Base-by-base conservation (phyloP, 1,140 invertebrate genomes). In the Drosophila punjabiensis region DNA sequence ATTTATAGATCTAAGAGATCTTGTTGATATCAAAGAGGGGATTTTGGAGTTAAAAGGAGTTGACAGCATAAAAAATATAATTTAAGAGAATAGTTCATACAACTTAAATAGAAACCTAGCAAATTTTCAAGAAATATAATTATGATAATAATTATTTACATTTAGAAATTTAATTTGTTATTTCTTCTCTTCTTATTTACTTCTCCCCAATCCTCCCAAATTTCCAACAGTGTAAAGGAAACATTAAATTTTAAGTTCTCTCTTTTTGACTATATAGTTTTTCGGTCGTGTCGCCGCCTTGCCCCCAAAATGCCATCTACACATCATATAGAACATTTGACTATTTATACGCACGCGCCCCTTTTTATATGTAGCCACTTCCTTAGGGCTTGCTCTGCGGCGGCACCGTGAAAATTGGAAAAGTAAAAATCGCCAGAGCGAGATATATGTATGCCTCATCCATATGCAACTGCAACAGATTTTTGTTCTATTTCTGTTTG, bases 261-360 rank as follows among this genome's bases (percentile, higher is more conserved):
- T 62, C 24, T 52, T 69, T 37, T 43, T 53, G 1, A 68, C 47
- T 47, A 71, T 67, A 70, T 73, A 33, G 52, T 53, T 73, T 61
- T 79, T 60, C 33, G 48, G 65, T 78, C 58, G 66, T 70, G 75
- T 69, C 56, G 75, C 28, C 81, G 81, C 69, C 81, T 63, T 83
- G 81, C 81, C 76, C 81, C 76, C 81, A 84, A 80, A 83, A 80
- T 62, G 81, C 81, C 75, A 83, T 56, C 81, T 66, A 76, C 63
- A 60, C 81, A 76, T 76, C 79, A 80, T 64, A 67, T 70, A 74
- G 69, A 74, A 74, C 71, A 74, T 83, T 83, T 67, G 60, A 83
- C 81, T 83, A 83, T 84, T 84, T 84, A 67, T 83, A 83, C 33
- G 76, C 59, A 63, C 48, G 70, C 76, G 76, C 81, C 81, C 81